Evolutionary conservation across 2,888 invertebrate species (phyloP).

Genomic region (Caenorhabditis imperialis): DNA sequence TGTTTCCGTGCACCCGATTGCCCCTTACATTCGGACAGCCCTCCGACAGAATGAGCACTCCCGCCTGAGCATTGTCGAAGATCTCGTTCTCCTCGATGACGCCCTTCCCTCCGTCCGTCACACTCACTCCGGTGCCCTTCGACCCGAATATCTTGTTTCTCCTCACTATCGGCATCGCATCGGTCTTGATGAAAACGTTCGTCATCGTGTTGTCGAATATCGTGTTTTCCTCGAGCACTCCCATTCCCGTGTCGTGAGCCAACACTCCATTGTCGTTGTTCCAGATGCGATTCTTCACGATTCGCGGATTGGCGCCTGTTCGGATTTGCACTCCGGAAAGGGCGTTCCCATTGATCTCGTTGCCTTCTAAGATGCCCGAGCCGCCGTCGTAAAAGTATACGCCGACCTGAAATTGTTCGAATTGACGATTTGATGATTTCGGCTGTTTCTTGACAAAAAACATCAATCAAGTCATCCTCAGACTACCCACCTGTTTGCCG

Average conservation of each 20-base stretch:
- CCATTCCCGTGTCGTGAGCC: conserved; percentile 96
- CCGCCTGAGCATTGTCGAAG: conserved; percentile 97
- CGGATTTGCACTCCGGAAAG: conserved; percentile 98
- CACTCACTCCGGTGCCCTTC: conserved; percentile 86
- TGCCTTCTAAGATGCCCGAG: conserved; percentile 97
- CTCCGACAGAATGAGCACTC: conserved; percentile 96
- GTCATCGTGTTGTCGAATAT: conserved; percentile 99
- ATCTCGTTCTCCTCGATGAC: conserved; percentile 93
- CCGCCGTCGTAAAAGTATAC: conserved; percentile 99
- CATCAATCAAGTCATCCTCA: not conserved
- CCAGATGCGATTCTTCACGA: conserved; percentile 98
- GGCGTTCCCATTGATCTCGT: conserved; percentile 98
- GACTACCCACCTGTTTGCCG: conserved; percentile 86
- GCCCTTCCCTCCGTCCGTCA: conserved; percentile 95
- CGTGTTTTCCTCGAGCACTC: conserved; percentile 89
- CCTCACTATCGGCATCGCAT: conserved; percentile 94
- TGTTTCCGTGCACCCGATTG: conserved; percentile 96
- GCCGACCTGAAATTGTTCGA: conserved; percentile 83
- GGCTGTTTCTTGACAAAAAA: too few species aligned
- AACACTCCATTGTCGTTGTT: conserved; percentile 98
- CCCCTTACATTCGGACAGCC: conserved; percentile 94
- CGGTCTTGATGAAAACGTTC: conserved; percentile 99
- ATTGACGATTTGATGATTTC: not conserved
- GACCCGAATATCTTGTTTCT: conserved; percentile 76
- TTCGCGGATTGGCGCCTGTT: conserved; percentile 97